Percentiles rank a stretch among this genome's conserved stretches.
Evolutionary conservation across 1,140 invertebrate genomes (phyloP).

Genomic region (Oppia nitens): DNA sequence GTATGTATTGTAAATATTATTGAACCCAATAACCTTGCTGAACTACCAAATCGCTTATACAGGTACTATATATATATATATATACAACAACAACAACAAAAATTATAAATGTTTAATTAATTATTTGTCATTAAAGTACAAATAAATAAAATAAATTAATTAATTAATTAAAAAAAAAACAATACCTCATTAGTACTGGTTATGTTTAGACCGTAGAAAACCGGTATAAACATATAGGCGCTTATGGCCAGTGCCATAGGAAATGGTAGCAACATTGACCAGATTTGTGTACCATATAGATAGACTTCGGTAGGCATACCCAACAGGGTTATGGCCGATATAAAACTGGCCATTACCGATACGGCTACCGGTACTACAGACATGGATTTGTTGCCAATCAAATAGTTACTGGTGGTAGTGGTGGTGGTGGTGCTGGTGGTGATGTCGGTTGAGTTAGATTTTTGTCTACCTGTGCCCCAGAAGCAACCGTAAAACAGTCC

Average conservation of each 20-base stretch:
- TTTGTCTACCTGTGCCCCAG: constrained; percentile 38
- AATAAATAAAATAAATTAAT: background rate
- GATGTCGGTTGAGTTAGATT: too few relatives aligned
- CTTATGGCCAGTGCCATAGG: constrained; percentile 54
- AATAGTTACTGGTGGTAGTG: constrained; percentile 50
- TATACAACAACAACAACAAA: too few relatives aligned
- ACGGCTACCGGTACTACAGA: constrained; percentile 54
- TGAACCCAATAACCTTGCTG: too few relatives aligned
- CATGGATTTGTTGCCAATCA: constrained; percentile 68
- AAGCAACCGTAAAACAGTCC: constrained; percentile 47
- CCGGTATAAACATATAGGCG: constrained; percentile 65
- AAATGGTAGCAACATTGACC: constrained; percentile 1
- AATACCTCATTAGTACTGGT: constrained; percentile 73
- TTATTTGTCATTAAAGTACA: background rate
- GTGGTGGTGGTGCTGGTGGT: too few relatives aligned
- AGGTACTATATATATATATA: too few relatives aligned
- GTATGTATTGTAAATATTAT: too few relatives aligned
- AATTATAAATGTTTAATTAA: background rate
- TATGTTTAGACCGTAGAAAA: constrained; percentile 67
- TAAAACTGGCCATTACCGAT: constrained; percentile 48
- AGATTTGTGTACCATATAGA: constrained; percentile 25
- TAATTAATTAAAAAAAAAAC: constrained; percentile 1
- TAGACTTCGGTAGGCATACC: constrained; percentile 27
- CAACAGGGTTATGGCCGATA: constrained; percentile 32
- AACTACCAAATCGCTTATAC: too few relatives aligned